A percentile compares a stretch with the other conserved stretches of the same genome.
Conservation (phyloP, 37 sponge, comb jelly and placozoan genomes). For the Aplysina aerophoba region DNA sequence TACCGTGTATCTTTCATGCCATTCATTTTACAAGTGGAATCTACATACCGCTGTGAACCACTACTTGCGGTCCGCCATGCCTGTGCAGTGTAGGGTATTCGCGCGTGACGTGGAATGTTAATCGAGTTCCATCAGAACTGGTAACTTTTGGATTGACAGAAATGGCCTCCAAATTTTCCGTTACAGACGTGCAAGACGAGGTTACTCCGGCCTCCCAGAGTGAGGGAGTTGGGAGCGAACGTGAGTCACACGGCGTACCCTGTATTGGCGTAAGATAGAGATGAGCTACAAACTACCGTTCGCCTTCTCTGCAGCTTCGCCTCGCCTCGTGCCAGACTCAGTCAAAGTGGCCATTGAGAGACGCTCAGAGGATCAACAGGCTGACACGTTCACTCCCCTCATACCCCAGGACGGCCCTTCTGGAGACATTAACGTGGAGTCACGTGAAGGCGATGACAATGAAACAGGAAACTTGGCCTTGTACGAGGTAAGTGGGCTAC, state of each 20-base stretch:
- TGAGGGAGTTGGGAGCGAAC: not conserved
- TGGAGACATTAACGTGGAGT: not conserved
- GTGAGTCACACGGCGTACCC: no score
- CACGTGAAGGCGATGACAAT: not conserved
- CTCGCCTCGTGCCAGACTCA: not conserved
- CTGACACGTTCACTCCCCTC: slow-evolving; percentile 31
- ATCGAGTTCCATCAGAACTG: no score
- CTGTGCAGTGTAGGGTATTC: no score
- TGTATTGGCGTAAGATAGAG: no score
- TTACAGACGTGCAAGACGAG: slow-evolving; percentile 51
- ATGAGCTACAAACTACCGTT: no score
- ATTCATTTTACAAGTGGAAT: no score
- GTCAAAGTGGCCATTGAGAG: slow-evolving; percentile 28
- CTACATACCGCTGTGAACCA: no score
- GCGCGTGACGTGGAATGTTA: no score
- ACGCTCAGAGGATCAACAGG: not conserved
- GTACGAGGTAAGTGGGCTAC: slow-evolving; percentile 1
- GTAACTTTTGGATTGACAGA: no score
- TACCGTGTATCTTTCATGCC: no score
- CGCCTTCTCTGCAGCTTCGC: no score
- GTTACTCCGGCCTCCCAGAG: not conserved
- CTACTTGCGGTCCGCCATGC: no score
- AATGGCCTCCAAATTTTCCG: slow-evolving; percentile 63
- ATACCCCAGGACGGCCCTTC: not conserved
- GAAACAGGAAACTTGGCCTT: not conserved